Evolutionary conservation across 2,888 invertebrate species (phyloP).

Genomic region (Choristoneura rosaceana): DNA sequence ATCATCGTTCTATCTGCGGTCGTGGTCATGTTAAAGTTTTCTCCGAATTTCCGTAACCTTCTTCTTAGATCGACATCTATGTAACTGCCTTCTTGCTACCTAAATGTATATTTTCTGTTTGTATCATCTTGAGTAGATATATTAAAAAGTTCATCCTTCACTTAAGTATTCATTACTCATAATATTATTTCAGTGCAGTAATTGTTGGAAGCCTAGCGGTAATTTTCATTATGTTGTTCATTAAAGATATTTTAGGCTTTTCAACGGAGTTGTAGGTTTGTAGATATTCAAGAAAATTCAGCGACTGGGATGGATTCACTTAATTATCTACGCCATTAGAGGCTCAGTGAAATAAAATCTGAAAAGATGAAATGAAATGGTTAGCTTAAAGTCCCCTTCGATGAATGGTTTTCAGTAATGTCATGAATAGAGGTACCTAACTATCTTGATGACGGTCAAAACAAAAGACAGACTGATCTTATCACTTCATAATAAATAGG

Average conservation of each 20-base stretch:
- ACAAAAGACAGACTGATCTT: background rate
- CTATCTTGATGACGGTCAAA: background rate
- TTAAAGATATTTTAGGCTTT: background rate
- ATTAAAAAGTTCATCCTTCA: background rate
- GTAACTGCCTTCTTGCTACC: background rate
- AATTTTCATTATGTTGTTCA: background rate
- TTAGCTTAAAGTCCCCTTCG: background rate
- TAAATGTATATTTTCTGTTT: background rate
- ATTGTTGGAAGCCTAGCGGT: background rate
- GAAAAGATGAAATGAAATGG: background rate
- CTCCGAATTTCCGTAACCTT: background rate
- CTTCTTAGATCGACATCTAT: too few species aligned
- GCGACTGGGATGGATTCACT: background rate
- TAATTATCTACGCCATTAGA: background rate
- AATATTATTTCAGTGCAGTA: background rate
- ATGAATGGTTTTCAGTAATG: background rate
- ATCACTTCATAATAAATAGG: too few species aligned
- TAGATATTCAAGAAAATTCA: background rate
- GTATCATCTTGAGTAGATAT: background rate
- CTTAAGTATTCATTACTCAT: background rate
- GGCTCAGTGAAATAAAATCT: slow-evolving; percentile 1
- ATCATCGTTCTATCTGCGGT: background rate
- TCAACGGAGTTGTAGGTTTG: background rate
- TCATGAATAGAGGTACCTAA: background rate
- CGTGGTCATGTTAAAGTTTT: background rate